phyloP scores from a whole-genome alignment of 1,140 invertebrate genomes.

The Nephotettix cincticeps region DNA sequence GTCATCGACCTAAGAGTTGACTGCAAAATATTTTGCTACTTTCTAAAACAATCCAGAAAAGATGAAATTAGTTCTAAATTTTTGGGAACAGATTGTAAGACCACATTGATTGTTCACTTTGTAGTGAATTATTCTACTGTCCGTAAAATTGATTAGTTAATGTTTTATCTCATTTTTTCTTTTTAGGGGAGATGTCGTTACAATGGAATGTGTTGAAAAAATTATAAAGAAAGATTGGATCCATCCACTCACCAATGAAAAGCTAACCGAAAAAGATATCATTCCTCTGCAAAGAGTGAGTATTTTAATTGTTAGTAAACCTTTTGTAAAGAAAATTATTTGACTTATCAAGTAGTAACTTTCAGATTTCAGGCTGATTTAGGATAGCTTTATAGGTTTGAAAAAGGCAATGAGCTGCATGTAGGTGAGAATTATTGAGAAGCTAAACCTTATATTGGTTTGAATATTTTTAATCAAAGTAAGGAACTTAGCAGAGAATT shows the following conservation, averaged over 20 bases:
- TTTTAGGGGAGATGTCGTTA: slow-evolving; percentile 89
- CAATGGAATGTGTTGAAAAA: slow-evolving; percentile 95
- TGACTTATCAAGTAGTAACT: background rate
- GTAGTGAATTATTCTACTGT: no score
- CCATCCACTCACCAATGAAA: slow-evolving; percentile 88
- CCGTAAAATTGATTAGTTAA: no score
- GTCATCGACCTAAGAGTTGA: no score
- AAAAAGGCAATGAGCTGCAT: background rate
- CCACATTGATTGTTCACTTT: no score
- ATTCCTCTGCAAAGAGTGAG: slow-evolving; percentile 84
- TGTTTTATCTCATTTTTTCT: background rate
- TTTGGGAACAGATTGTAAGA: no score
- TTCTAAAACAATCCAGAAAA: no score
- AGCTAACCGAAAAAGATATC: slow-evolving; percentile 90
- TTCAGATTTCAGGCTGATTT: background rate
- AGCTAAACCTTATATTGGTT: background rate
- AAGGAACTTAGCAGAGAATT: no score
- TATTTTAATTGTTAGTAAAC: background rate
- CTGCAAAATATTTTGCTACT: no score
- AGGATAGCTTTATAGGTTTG: background rate
- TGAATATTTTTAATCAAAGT: no score
- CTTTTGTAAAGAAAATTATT: background rate
- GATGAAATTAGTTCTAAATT: no score
- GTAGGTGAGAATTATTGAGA: background rate
- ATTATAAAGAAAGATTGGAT: slow-evolving; percentile 97